Base-by-base conservation (phyloP, 2,797 vertebrate species). In the Darevskia mixta region DNA sequence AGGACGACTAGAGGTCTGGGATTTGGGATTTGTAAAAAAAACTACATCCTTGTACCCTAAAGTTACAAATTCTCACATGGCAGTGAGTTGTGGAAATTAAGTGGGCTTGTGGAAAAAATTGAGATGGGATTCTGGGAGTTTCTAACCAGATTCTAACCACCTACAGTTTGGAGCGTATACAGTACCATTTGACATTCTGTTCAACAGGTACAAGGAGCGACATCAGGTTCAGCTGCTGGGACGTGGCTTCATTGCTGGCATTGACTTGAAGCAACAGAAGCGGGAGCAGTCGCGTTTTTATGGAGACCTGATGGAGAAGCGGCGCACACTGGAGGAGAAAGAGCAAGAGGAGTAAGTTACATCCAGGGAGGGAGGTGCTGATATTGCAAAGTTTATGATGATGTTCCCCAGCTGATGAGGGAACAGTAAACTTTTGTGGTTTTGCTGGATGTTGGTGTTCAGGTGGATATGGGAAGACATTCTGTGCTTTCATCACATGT, bases 181-280 rank as follows among this genome's bases (percentile, higher is more conserved):
- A 17, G 29, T 3, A 3, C 23, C n/a, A 1, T 79, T 23, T 71
- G 66, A 72, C 23, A 32, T 69, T 15, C 32, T 0, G 1, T 83
- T 35, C 0, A 2, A 79, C 91, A 99, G 99, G 87, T 99, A 99
- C 95, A 99, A 99, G 95, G 99, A 99, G 90, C 97, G 99, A 88
- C 99, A 99, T 94, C 97, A 98, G 55, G 99, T 99, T 25, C 99
- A 99, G 96, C 96, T 99, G 73, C 97, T 99, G 38, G 99, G 99
- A 4, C 97, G 99, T 0, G 99, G 99, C 76, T 99, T 99, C 96
- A 99, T 99, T 0, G 99, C 99, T 0, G 99, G 99, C 82, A 99
- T 99, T 1, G 99, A 99, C 95, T 95, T 99, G 82, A 99, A 99
- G 96, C 99, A 99, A 92, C 99, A 99, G 96, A 99, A 99, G 82